Base-by-base conservation (phyloP, 2,113 vertebrate species). In the Chaetodon auriga region DNA sequence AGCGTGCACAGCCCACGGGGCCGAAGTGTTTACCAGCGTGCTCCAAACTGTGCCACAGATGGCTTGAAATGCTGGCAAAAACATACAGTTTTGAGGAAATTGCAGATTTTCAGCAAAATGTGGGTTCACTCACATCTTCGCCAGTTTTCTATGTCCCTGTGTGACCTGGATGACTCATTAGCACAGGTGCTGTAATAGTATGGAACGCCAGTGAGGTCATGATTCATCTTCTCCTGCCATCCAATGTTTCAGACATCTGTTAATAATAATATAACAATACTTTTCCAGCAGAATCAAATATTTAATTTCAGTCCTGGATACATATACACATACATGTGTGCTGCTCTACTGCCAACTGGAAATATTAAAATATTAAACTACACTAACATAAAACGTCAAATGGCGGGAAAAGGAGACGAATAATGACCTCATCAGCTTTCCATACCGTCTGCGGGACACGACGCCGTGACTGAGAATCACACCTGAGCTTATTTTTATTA, bases 61-160 rank as follows among this genome's bases (percentile, higher is more conserved):
- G 35, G 66, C 10, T 75, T 68, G 12, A 79, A 76, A 81, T 73
- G 45, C 19, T 79, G 62, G 30, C 55, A 79, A 78, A 84, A 54
- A 64, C 11, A 38, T 25, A 4, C 5, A 12, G 0, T 30, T 65
- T 19, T 46, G 45, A 0, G 12, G 14, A 60, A 65, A 71, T 18
- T 64, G 62, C 5, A 53, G 13, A 66, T 76, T 72, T 68, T 19
- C 12, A 65, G 16, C 45, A 68, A 79, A 77, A 68, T n/a, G 35
- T 61, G 15, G 25, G n/a, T 25, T 15, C 8, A 25, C 30, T 80
- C n/a, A 36, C 13, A 53, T 49, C 21, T 53, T 53, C 3, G 14
- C 35, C 4, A 2, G 9, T 53, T 65, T 55, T 16, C 7, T 43
- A 12, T 78, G 53, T 36, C 51, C 21, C 78, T 71, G 23, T 43